phyloP scores from a whole-genome alignment of 2,113 vertebrate genomes.

The Onychorhynchus coronatus region DNA sequence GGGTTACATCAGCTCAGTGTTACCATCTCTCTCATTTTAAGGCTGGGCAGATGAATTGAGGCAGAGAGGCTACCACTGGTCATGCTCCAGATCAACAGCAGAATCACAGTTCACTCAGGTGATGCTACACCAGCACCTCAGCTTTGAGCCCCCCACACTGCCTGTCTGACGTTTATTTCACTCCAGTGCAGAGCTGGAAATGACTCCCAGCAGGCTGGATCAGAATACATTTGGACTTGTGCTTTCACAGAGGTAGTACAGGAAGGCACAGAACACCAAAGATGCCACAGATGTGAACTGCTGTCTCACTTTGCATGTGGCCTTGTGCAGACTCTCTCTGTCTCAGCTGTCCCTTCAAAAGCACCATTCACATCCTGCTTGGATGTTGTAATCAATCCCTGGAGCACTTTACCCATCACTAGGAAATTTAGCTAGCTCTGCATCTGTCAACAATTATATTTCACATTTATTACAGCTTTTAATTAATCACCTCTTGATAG shows the following conservation, averaged over 20 bases:
- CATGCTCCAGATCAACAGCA: neutral
- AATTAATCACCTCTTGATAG: slow-evolving; percentile 24
- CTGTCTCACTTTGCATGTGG: neutral
- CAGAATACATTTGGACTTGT: neutral
- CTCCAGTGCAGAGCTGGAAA: neutral
- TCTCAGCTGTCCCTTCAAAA: neutral
- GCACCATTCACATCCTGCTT: neutral
- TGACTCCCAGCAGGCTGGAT: neutral
- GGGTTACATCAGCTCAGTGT: neutral
- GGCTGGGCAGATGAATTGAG: accelerated
- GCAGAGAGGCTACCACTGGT: neutral
- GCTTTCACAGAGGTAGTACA: neutral
- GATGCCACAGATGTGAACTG: neutral
- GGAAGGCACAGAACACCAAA: neutral
- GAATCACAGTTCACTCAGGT: neutral
- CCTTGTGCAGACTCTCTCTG: neutral
- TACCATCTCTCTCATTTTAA: neutral
- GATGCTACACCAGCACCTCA: accelerated
- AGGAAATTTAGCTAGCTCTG: neutral
- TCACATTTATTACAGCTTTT: neutral
- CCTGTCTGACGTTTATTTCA: neutral
- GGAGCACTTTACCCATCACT: neutral
- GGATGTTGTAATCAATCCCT: neutral
- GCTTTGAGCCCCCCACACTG: neutral
- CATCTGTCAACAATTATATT: neutral